Percentiles rank a stretch among this genome's conserved stretches.
Evolutionary conservation across 2,888 invertebrate species (phyloP).

Genomic region (Ptychoptera contaminata): DNA sequence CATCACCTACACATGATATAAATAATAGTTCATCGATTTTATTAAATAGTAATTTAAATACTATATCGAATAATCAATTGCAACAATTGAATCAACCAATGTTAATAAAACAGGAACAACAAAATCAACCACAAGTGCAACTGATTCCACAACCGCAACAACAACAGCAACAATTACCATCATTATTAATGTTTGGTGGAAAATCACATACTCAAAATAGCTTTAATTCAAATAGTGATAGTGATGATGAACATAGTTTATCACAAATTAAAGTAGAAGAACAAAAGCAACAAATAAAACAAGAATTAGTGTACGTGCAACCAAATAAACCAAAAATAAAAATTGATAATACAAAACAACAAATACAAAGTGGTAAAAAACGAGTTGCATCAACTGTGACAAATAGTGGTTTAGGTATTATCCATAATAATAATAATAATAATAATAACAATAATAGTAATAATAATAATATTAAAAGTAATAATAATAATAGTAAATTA

Average conservation of each 20-base stretch:
- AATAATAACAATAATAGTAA: too few species aligned
- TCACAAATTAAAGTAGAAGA: not conserved
- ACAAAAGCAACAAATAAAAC: not conserved
- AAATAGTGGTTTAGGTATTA: too few species aligned
- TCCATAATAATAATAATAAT: too few species aligned
- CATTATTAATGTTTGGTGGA: slow-evolving; percentile 1
- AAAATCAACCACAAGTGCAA: slow-evolving; percentile 1
- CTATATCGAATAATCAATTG: too few species aligned
- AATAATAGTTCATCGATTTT: not conserved
- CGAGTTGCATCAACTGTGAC: too few species aligned
- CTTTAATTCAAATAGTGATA: slow-evolving; percentile 6
- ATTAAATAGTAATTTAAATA: too few species aligned
- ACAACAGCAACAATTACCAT: slow-evolving; percentile 4
- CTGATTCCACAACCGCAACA: too few species aligned
- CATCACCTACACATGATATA: not conserved
- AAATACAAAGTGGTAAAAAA: too few species aligned
- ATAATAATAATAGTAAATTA: too few species aligned
- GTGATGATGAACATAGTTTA: slow-evolving; percentile 1
- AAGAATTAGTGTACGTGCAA: not conserved
- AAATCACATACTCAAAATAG: not conserved
- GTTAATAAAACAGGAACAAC: too few species aligned
- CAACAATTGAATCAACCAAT: too few species aligned
- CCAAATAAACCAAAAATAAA: not conserved
- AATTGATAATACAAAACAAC: not conserved
- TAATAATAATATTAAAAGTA: too few species aligned